Percentiles rank a stretch among this genome's conserved stretches.
Conservation (phyloP, 1,140 invertebrate genomes). For the Theocolax elegans region DNA sequence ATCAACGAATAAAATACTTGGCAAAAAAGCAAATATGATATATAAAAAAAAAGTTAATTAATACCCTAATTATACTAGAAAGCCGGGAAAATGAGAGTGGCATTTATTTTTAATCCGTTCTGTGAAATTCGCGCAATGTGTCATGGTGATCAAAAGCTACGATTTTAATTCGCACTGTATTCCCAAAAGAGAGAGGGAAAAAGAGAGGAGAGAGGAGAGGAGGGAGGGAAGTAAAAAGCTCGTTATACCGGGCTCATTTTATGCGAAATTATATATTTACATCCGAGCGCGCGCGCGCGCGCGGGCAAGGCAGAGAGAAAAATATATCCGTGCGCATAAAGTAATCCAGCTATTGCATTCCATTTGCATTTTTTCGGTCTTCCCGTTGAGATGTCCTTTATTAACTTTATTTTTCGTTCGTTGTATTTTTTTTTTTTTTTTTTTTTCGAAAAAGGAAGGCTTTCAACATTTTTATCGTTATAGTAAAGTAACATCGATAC, state of each 20-base stretch:
- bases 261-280: background rate
- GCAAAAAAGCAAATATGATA: too few species aligned
- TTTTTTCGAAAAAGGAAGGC: background rate
- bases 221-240: background rate
- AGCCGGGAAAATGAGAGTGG: too few species aligned
- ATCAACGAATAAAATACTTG: too few species aligned
- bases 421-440: background rate
- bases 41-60: too few species aligned
- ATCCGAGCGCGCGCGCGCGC: background rate
- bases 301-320: background rate
- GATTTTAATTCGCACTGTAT: background rate
- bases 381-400: background rate
- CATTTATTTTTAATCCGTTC: background rate
- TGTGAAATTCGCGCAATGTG: background rate
- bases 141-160: background rate
- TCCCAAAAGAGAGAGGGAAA: background rate
- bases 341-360: too few species aligned
- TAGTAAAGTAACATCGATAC: too few species aligned
- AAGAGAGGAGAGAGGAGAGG: background rate
- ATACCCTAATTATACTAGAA: too few species aligned
- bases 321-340: background rate
- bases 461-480: too few species aligned
- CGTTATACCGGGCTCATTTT: background rate
- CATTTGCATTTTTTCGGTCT: slow-evolving; percentile 1
- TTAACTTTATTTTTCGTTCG: background rate